Conservation (phyloP, 2,113 vertebrate species). For the Dasyurus viverrinus region DNA sequence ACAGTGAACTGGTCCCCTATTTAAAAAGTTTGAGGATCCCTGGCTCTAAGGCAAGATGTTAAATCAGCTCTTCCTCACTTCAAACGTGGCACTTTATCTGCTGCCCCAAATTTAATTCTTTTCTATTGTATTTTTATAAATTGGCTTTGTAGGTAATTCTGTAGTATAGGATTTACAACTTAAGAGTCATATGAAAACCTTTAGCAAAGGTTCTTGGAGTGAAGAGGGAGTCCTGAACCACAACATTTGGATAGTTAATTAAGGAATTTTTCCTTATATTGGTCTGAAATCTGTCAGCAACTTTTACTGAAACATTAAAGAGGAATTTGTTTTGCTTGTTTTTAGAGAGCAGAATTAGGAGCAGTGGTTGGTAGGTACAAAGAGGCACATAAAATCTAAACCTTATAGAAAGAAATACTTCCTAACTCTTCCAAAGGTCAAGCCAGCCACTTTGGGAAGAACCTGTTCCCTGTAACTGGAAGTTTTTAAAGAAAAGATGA, state of each 20-base stretch:
- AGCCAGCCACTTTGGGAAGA: background rate
- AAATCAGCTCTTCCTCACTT: background rate
- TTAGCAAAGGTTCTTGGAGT: too few relatives aligned
- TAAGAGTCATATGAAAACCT: background rate
- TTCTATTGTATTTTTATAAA: background rate
- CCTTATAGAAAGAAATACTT: background rate
- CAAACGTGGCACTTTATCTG: background rate
- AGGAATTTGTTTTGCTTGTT: background rate
- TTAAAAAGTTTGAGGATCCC: too few relatives aligned
- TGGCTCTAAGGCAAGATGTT: background rate
- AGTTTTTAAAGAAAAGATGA: too few relatives aligned
- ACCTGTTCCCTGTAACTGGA: background rate
- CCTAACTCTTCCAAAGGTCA: background rate
- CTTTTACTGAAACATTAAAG: background rate
- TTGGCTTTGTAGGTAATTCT: slow-evolving; percentile 22
- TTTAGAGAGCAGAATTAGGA: background rate
- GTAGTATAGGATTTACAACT: background rate
- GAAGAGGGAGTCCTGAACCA: too few relatives aligned
- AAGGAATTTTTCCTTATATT: background rate
- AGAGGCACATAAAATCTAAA: background rate
- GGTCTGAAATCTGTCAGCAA: background rate
- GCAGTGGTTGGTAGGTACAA: background rate
- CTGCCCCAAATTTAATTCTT: background rate
- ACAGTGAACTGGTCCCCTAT: too few relatives aligned
- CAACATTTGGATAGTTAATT: background rate